Evolutionary conservation across 2,797 vertebrate species (phyloP), one percentile per base, ranked within the genome.

Genomic region (Synaphobranchus kaupii): DNA sequence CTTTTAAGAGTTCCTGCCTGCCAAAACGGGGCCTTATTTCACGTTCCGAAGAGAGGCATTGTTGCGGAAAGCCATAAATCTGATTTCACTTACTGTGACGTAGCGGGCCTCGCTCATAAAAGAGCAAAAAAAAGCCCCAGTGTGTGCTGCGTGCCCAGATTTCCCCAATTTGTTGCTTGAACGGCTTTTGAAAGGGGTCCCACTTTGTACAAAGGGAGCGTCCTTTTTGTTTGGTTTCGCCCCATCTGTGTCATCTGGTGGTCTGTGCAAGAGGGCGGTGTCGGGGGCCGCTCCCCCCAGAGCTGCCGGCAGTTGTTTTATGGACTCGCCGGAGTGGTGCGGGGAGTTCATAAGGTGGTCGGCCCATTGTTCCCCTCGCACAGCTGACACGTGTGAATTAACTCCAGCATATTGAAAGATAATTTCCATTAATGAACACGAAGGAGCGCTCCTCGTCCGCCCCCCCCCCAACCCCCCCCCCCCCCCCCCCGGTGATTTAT

Each of bases 211-310:
- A 98, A 98, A 98, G 94, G 97, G 96, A 95, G 94, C 92, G 93
- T 95, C 95, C 96, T 95, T 96, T 96, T 95, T 96, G 97, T 97
- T 96, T 96, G 96, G 95, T 95, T 96, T 98, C 95, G 95, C 95
- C 97, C 98, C 97, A 98, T 98, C 98, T 99, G 98, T 97, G 97
- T 98, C 97, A 97, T 98, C 97, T 97, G 97, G 97, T 98, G 97
- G 97, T 97, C 97, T 96, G 96, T 96, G 96, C 95, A 95, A 94
- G 95, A 96, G 96, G 93, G 96, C 95, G 95, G 96, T 96, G 94
- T 96, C 96, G 96, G 92, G 85, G 92, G 93, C 92, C 89, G 92
- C 93, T 95, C 97, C 96, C 96, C 92, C 95, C 97, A 97, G 98
- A 95, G 96, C 96, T 95, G 94, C 92, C 93, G 96, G 96, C 97